phyloP scores from a whole-genome alignment of 2,113 vertebrate genomes.

The Suncus etruscus region DNA sequence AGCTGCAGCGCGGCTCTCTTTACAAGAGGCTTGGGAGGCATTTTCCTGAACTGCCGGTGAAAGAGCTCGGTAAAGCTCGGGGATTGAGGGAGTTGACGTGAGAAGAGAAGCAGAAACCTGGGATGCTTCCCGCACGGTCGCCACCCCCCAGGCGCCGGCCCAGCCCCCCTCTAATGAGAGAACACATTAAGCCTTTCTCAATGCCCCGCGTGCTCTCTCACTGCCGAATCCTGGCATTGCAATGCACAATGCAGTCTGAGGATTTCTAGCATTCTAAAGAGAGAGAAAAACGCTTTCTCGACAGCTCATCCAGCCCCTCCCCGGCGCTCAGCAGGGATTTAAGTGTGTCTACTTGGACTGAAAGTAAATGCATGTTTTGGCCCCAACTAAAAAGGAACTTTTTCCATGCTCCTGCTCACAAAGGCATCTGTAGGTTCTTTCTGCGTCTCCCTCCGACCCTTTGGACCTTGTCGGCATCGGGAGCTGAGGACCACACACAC shows the following conservation, averaged over 20 bases:
- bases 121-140: constrained; percentile 80
- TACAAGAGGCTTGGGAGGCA: constrained; percentile 85
- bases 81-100: constrained; percentile 85
- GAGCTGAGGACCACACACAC: constrained; percentile 77
- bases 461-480: constrained; percentile 63
- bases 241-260: constrained; percentile 81
- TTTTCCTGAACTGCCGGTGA: constrained; percentile 84
- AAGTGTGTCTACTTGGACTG: constrained; percentile 81
- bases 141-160: constrained; percentile 71
- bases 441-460: constrained; percentile 62
- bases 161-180: constrained; percentile 85
- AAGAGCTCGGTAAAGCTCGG: constrained; percentile 85
- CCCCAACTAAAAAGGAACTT: constrained; percentile 81
- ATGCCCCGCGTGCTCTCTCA: constrained; percentile 81
- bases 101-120: constrained; percentile 77
- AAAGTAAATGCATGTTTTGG: constrained; percentile 85
- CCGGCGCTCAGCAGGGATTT: constrained; percentile 85
- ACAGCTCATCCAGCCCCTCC: constrained; percentile 82
- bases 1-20: constrained; percentile 78
- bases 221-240: constrained; percentile 83
- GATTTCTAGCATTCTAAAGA: constrained; percentile 83
- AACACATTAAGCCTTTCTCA: constrained; percentile 85
- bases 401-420: constrained; percentile 76
- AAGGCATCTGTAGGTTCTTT: constrained; percentile 80
- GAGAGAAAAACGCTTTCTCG: constrained; percentile 84